Evolutionary conservation across 2,888 invertebrate species (phyloP).

Genomic region (Ellobium chinense): DNA sequence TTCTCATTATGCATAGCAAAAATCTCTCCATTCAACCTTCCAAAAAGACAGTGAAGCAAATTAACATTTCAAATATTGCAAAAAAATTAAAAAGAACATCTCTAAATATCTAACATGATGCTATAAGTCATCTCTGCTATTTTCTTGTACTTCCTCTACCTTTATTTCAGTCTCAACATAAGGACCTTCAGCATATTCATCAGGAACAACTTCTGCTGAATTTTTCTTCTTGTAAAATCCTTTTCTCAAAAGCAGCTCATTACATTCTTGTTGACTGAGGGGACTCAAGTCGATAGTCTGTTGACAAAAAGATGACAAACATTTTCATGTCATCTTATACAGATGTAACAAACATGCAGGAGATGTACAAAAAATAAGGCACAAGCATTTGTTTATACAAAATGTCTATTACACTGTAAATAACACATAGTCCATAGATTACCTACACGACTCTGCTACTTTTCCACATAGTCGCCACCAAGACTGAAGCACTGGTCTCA

Average conservation of each 20-base stretch:
- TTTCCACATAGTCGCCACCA: too few species aligned
- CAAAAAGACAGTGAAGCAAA: too few species aligned
- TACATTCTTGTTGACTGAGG: slow-evolving; percentile 84
- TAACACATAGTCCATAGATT: not conserved
- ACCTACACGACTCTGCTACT: too few species aligned
- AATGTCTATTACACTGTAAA: not conserved
- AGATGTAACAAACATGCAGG: not conserved
- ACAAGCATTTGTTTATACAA: not conserved
- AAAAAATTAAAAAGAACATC: too few species aligned
- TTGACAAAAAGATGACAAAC: slow-evolving; percentile 36
- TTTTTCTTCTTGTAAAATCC: slow-evolving; percentile 68
- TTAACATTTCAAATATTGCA: too few species aligned
- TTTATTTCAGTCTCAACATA: slow-evolving; percentile 41
- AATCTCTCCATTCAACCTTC: too few species aligned
- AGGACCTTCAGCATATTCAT: slow-evolving; percentile 54
- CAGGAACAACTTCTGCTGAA: slow-evolving; percentile 59
- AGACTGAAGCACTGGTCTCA: too few species aligned
- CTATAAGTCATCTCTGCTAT: too few species aligned
- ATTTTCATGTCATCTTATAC: not conserved
- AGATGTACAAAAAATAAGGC: not conserved
- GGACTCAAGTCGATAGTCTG: slow-evolving; percentile 82
- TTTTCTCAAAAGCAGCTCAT: slow-evolving; percentile 80
- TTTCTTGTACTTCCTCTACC: not conserved
- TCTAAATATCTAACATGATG: too few species aligned
- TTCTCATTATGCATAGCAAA: too few species aligned